These are phyloP conservation scores for Sarcophaga peregrina DNA, from an alignment of 1,140 invertebrate species.

Conservation along the genomic window DNA sequence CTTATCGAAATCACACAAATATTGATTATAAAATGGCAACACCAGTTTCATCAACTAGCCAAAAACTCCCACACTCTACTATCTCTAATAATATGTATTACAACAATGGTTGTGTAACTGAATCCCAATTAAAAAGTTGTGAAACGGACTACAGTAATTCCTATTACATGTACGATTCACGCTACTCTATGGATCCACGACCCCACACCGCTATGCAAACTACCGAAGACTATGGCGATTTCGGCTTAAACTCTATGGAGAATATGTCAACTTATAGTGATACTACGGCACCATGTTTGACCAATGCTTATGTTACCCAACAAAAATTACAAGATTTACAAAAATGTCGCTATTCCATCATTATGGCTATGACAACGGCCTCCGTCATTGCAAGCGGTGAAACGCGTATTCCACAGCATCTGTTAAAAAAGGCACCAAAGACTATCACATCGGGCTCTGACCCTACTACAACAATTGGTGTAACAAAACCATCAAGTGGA, in stretches of 20 bases:
- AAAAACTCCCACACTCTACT: conserved; percentile 8
- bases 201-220: conserved; percentile 57
- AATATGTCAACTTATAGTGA: conserved; percentile 59
- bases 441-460: conserved; percentile 38
- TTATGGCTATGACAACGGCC: conserved; percentile 64
- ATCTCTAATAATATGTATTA: not conserved
- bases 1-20: not conserved
- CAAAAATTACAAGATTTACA: conserved; percentile 57
- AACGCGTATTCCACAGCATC: conserved; percentile 50
- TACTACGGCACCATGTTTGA: conserved; percentile 44
- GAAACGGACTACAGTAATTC: conserved; percentile 4
- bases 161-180: not conserved
- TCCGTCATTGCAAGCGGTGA: conserved; percentile 64
- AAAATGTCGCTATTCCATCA: conserved; percentile 58
- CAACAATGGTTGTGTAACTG: not conserved
- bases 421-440: conserved; percentile 44
- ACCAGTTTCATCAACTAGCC: not conserved
- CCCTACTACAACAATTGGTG: not conserved
- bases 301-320: conserved; percentile 44
- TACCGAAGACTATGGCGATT: conserved; percentile 72
- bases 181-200: conserved; percentile 37
- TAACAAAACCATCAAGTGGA: not conserved
- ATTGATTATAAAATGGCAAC: not conserved
- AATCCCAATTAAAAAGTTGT: not conserved
- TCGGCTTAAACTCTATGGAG: conserved; percentile 72